Evolutionary conservation across 2,888 invertebrate species (phyloP), one percentile per base, ranked within the genome.

Genomic region (Dynastes tityus): DNA sequence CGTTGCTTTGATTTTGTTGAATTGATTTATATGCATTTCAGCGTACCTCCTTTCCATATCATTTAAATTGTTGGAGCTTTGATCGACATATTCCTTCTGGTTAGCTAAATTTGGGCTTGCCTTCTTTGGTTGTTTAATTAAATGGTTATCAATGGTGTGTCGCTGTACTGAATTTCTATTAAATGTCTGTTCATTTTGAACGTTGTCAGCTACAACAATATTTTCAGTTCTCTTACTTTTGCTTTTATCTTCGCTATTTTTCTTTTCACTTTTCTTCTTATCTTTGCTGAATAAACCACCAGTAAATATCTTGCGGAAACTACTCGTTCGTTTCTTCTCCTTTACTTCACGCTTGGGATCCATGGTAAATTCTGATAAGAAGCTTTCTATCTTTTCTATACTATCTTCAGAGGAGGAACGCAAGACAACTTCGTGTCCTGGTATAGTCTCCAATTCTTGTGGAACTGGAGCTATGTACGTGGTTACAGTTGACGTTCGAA

Each of bases 181-280:
- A 76, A 84, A 87, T 58, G 84, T 85, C 13, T 86, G 84, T 83
- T 89, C 89, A 78, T 89, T 89, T 79, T 88, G 86, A 8, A 82
- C 84, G 77, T 86, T 86, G 55, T 86, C 86, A 3, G 83, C 82
- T 16, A 71, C 68, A 2, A 85, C 83, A 2, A 83, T 82, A 80
- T 88, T 88, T 63, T 88, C 86, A 27, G 82, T 84, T 76, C 83
- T 83, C 74, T 84, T 86, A n/a, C 83, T 81, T 80, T 81, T 83
- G 27, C 79, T 77, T 80, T 83, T 84, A 9, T 82, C 78, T 63
- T 84, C 85, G 55, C 86, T 87, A 70, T 86, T 87, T 63, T 89
- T 88, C 22, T 84, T 83, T 4, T 86, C 85, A 75, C 83, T 83
- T 79, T 89, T 89, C 78, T 89, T 89, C 78, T 88, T 88, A 63